Evolutionary conservation across 2,888 invertebrate species (phyloP).

Genomic region (Luffia ferchaultella): DNA sequence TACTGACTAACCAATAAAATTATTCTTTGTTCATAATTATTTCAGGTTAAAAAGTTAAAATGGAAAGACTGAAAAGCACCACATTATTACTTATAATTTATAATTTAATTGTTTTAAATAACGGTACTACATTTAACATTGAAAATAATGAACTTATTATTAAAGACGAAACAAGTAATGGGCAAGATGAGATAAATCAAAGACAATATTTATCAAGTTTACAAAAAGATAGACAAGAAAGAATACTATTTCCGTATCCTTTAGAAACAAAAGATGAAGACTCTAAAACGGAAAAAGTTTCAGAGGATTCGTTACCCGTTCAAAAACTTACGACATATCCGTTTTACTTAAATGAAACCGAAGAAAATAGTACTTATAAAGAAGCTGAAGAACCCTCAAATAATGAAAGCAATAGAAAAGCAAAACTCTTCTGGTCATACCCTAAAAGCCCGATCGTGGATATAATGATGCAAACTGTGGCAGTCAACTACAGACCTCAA

Average conservation of each 20-base stretch:
- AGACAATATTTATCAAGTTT: conserved; percentile 1
- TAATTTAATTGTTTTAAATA: neutral
- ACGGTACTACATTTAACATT: neutral
- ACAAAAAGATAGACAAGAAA: conserved; percentile 21
- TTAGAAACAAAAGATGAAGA: conserved; percentile 20
- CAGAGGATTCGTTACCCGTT: too few relatives aligned
- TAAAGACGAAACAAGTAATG: neutral
- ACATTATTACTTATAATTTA: neutral
- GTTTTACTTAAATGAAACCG: neutral
- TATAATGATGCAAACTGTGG: conserved; percentile 35
- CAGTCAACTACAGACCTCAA: conserved; percentile 30
- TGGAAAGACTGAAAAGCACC: neutral
- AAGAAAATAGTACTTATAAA: conserved; percentile 4
- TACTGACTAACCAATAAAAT: too few relatives aligned
- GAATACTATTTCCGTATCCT: conserved; percentile 41
- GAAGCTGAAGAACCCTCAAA: conserved; percentile 14
- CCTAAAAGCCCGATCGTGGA: conserved; percentile 44
- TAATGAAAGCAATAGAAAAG: conserved; percentile 18
- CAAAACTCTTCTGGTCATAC: conserved; percentile 37
- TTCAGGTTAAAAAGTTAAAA: neutral
- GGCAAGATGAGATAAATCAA: neutral
- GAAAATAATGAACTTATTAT: neutral
- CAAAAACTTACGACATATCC: conserved; percentile 1
- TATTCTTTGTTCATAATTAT: too few relatives aligned
- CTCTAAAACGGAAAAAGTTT: conserved; percentile 13